Evolutionary conservation across 2,797 vertebrate species (phyloP).

Genomic region (Lophius americanus): DNA sequence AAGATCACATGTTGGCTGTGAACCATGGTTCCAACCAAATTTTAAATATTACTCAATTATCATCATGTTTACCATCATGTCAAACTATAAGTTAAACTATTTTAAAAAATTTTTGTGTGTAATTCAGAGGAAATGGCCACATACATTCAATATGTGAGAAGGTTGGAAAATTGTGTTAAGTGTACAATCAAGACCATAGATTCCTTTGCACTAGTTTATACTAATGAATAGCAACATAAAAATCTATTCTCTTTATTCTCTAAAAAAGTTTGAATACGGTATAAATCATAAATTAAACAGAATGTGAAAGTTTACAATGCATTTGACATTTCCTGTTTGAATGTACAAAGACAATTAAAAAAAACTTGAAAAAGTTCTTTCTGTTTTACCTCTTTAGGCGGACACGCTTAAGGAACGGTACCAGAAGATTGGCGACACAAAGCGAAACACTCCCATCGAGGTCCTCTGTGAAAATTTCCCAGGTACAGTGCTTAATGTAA

Average conservation of each 20-base stretch:
- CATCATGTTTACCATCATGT: neutral
- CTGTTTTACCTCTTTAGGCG: slow-evolving; percentile 79
- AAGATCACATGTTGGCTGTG: neutral
- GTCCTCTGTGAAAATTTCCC: slow-evolving; percentile 99
- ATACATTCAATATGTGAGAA: slow-evolving; percentile 94
- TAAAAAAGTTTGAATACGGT: too few relatives aligned
- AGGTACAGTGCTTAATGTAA: slow-evolving; percentile 78
- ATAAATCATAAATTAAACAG: too few relatives aligned
- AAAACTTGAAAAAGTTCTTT: too few relatives aligned
- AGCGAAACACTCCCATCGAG: slow-evolving; percentile 97
- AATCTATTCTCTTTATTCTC: slow-evolving; percentile 2
- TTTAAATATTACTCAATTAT: too few relatives aligned
- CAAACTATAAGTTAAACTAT: neutral
- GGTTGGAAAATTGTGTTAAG: slow-evolving; percentile 80
- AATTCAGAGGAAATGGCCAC: slow-evolving; percentile 97
- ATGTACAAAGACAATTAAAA: neutral
- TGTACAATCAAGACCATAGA: neutral
- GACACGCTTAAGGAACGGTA: slow-evolving; percentile 98
- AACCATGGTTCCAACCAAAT: neutral
- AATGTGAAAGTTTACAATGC: too few relatives aligned
- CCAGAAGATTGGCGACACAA: slow-evolving; percentile 99
- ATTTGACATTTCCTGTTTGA: too few relatives aligned
- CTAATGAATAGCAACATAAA: neutral
- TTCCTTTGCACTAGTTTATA: neutral
- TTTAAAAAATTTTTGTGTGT: neutral